A percentile compares a stretch with the other conserved stretches of the same genome.
Conservation (phyloP, 2,888 invertebrate genomes). For the Abscondita cerata region DNA sequence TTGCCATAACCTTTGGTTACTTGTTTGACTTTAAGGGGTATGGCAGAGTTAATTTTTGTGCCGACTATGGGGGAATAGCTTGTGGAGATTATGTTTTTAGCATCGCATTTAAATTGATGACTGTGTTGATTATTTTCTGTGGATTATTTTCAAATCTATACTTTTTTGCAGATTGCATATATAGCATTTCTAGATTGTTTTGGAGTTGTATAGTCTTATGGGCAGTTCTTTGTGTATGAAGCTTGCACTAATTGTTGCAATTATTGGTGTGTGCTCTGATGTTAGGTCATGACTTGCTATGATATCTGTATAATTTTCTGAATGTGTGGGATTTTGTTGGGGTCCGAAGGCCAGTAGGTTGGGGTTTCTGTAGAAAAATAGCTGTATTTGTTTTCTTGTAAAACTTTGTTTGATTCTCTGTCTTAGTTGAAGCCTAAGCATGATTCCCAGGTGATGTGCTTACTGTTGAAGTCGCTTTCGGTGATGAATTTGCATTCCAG, state of each 20-base stretch:
- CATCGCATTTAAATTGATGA: neutral
- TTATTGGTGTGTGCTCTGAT: neutral
- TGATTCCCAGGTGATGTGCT: constrained; percentile 5
- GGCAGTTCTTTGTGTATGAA: neutral
- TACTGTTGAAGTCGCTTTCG: constrained; percentile 2
- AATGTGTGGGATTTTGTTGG: neutral
- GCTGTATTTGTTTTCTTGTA: neutral
- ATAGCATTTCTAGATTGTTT: neutral
- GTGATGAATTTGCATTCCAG: neutral
- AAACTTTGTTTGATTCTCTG: neutral
- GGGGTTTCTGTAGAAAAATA: constrained; percentile 2
- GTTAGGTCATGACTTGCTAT: neutral
- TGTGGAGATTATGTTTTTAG: too few relatives aligned
- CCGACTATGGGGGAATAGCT: constrained; percentile 3
- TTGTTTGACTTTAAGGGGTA: too few relatives aligned
- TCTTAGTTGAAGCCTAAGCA: neutral
- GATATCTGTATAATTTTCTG: constrained; percentile 1
- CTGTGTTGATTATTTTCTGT: neutral
- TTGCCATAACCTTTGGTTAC: too few relatives aligned
- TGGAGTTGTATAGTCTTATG: neutral
- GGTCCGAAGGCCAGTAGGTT: too few relatives aligned
- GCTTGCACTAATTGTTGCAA: neutral
- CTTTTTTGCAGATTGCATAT: neutral
- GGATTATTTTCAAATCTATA: too few relatives aligned
- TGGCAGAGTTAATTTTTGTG: neutral